Base-by-base conservation (phyloP, 2,113 vertebrate species). In the Limanda limanda region DNA sequence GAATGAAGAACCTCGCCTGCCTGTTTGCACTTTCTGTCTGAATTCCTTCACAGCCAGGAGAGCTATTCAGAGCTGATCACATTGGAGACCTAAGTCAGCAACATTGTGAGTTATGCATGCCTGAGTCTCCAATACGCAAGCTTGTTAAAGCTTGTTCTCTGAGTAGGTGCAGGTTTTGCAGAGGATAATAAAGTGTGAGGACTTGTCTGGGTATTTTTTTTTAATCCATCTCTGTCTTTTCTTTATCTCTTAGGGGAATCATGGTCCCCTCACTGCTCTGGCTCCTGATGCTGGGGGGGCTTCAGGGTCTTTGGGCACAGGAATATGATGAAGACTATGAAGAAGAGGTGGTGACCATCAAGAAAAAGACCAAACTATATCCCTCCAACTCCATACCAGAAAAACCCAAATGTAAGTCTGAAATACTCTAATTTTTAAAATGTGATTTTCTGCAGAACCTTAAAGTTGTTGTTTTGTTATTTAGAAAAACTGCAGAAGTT, bases 211-310 rank as follows among this genome's bases (percentile, higher is more conserved):
- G 12, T 51, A n/a, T 54, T 65, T 71, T 23, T 42, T n/a, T 21
- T 69, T 40, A 47, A 72, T 79, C 13, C 4, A 60, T 61, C 12
- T 73, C n/a, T 65, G n/a, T 57, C 31, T 31, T 66, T 15, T 76
- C 20, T 68, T 47, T 12, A 8, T 51, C 23, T 73, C 7, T 66
- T 35, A 85, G 81, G 71, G 61, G 76, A 74, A 81, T 78, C 78
- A 88, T 92, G 91, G 69, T 81, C 54, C 66, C 83, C 14, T 81
- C 83, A 13, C 47, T 93, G 81, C 93, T 86, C 74, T 95, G 92
- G 93, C 63, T 96, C 84, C 83, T 96, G 71, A 92, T 95, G 57
- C 88, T 96, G 63, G 89, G 93, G 86, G 91, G 94, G 74, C 71
- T 92, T 20, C 95, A 92, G 54, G 76, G 86, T 57, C 68, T 94